phyloP scores from a whole-genome alignment of 2,797 vertebrate genomes.

The Gadopsis marmoratus region DNA sequence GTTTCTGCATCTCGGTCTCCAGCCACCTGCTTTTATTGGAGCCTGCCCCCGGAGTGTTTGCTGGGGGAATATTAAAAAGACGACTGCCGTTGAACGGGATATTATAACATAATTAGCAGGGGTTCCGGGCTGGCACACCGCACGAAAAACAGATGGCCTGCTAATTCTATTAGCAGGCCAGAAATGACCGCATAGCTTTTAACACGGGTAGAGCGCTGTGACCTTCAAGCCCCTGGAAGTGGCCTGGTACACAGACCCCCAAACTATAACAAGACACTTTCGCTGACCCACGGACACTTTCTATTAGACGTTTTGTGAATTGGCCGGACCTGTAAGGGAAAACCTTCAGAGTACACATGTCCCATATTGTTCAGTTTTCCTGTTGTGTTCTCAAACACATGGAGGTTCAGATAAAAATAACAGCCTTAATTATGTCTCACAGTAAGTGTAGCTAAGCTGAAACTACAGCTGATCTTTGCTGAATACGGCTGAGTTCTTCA shows the following conservation, averaged over 20 bases:
- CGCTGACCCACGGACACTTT: constrained; percentile 53
- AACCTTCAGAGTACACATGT: not conserved
- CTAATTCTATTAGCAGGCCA: constrained; percentile 94
- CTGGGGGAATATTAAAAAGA: constrained; percentile 85
- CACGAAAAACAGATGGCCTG: constrained; percentile 92
- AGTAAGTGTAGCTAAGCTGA: not conserved
- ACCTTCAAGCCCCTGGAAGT: constrained; percentile 83
- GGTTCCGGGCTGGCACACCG: constrained; percentile 86
- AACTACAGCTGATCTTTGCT: too few relatives aligned
- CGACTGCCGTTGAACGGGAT: constrained; percentile 87
- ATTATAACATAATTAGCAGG: constrained; percentile 92
- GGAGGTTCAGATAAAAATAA: not conserved
- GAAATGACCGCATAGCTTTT: constrained; percentile 87
- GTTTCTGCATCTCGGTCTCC: constrained; percentile 77
- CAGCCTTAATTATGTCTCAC: not conserved
- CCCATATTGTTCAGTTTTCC: not conserved
- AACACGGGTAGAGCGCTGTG: constrained; percentile 79
- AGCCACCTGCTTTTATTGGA: constrained; percentile 85
- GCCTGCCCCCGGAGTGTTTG: constrained; percentile 81
- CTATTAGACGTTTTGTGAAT: constrained; percentile 40
- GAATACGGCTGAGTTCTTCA: not conserved
- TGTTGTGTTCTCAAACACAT: not conserved
- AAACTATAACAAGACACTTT: constrained; percentile 63
- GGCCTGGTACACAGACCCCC: constrained; percentile 57
- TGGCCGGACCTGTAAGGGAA: not conserved